Percentiles rank a stretch among this genome's conserved stretches.
Evolutionary conservation across 2,113 vertebrate genomes (phyloP).

Genomic region (Mus spicilegus): DNA sequence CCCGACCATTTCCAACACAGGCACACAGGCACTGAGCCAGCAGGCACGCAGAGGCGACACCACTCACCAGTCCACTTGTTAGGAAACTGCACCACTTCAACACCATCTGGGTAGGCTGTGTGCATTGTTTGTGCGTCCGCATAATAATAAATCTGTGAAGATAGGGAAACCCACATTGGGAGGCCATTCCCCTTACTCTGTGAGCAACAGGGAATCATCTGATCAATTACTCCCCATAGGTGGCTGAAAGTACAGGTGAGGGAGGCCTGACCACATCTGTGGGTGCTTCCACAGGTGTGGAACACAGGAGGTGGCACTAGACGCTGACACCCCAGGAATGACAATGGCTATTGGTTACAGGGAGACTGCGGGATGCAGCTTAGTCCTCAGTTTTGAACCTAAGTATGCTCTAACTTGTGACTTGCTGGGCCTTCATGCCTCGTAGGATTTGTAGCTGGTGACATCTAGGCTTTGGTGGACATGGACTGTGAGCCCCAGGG

Average conservation of each 20-base stretch:
- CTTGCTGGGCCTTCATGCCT: rapidly evolving
- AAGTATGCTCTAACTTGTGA: rapidly evolving
- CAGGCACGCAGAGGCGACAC: neutral
- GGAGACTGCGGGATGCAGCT: rapidly evolving
- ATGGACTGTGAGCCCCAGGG: neutral
- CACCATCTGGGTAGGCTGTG: conserved; percentile 83
- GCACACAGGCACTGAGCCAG: rapidly evolving
- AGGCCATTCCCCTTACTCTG: rapidly evolving
- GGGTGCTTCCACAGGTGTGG: neutral
- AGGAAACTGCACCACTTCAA: conserved; percentile 86
- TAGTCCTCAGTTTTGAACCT: neutral
- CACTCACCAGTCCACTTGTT: conserved; percentile 89
- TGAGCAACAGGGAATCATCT: neutral
- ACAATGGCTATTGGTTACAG: neutral
- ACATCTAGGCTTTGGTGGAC: neutral
- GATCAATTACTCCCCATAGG: too few species aligned
- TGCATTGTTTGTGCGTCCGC: conserved; percentile 84
- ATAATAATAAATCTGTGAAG: conserved; percentile 88
- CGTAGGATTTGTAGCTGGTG: neutral
- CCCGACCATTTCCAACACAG: rapidly evolving
- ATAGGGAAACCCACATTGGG: neutral
- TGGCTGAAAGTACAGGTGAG: too few species aligned
- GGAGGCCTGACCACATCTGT: neutral
- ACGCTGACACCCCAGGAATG: neutral
- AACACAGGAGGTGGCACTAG: neutral